Base-by-base conservation (phyloP, 2,797 vertebrate species). In the Thripadectes ignobilis region DNA sequence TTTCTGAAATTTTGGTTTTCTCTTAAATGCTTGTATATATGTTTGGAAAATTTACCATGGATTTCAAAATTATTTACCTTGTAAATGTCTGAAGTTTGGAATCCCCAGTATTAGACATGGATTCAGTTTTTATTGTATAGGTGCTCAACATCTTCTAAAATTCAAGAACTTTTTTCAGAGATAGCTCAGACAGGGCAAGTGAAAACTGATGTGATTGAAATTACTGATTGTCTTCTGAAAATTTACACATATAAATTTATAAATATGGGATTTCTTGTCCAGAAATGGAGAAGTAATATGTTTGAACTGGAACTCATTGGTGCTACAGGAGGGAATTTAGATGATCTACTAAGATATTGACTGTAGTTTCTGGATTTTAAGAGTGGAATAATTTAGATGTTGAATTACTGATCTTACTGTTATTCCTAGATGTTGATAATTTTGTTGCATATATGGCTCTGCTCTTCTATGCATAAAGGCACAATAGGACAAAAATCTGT, bases 91-190 rank as follows among this genome's bases (percentile, higher is more conserved):
- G 15, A 59, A 45, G 4, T 88, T 90, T 84, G 1, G 0, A 71
- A 88, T 67, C 10, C 15, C 9, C 6, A 22, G 6, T 51, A 49
- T 55, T 78, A 38, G 45, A 17, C 1, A 4, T 10, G 5, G 9
- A 32, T 71, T 81, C 38, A 14, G 7, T 38, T 74, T 78, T 86
- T 71, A 59, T 30, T 46, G 6, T 26, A 22, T 9, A 45, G 41
- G 15, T 72, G 29, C 7, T 75, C 15, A 67, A 34, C n/a, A 86
- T 12, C 14, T 81, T 32, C 6, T 41, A 26, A 74, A 93, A 92
- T 34, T 24, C 8, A 32, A 57, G 12, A 0, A 0, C 0, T 49
- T 63, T 79, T 79, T 72, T 29, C 72, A 61, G 49, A n/a, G 9
- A 1, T 74, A 4, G 59, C 24, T 85, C 48, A 48, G 27, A 34